Evolutionary conservation across 2,888 invertebrate species (phyloP), one percentile per base, ranked within the genome.

Genomic region (Dynastes maya): DNA sequence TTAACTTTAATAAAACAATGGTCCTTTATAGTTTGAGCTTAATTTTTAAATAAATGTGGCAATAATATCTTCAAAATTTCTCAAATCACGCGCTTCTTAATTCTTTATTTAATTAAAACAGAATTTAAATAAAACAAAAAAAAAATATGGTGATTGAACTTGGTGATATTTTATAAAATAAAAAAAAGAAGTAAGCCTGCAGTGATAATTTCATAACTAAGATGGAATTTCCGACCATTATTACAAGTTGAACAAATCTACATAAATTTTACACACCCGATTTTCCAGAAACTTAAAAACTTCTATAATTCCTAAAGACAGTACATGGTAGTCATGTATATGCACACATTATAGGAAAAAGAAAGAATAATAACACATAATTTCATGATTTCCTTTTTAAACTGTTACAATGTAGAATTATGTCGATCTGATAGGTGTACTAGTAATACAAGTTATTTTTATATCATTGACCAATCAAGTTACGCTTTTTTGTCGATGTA

Each of bases 391-490:
- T 72, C 63, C 51, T 45, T 75, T 78, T 65, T 74, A 75, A 79
- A 79, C 55, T 77, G 79, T 77, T 77, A 79, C 13, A 68, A 77
- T 29, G 77, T 79, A 77, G 77, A 63, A 79, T 74, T 55, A 71
- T 74, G 72, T 78, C 71, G 76, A 79, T 77, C 79, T 74, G 67
- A 75, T 80, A 80, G 72, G 78, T 78, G 76, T 77, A 77, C 70
- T 87, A 87, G 86, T 85, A 74, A 84, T 86, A 86, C 85, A 87
- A 86, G 75, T 88, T 88, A 88, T 88, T 88, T 89, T 89, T 89
- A 87, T 89, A 89, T 88, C 88, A 88, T 88, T 88, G 89, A 89
- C 88, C 88, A 89, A 89, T 88, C 87, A 88, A 87, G 86, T 88
- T 87, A 87, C 87, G 87, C 88, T 88, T 88, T 88, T 87, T 87